Conservation (phyloP, 1,140 invertebrate genomes). For the Lanistes nyassanus region DNA sequence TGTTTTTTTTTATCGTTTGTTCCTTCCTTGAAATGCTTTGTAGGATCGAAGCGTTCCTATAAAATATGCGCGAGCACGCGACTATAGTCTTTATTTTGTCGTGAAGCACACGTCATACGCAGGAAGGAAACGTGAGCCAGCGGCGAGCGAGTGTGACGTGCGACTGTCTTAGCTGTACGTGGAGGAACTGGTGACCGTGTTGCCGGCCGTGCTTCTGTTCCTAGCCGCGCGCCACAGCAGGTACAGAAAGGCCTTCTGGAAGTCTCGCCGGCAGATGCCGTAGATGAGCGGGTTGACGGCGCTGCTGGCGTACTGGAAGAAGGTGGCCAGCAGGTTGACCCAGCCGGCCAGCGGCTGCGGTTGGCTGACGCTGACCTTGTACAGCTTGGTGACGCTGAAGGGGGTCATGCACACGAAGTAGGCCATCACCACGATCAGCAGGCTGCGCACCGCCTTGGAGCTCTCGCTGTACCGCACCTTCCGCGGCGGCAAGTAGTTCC, state of each 20-base stretch:
- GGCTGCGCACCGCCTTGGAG: constrained; percentile 57
- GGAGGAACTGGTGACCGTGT: no score
- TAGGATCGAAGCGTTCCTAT: no score
- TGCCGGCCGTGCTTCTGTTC: no score
- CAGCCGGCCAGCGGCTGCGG: constrained; percentile 49
- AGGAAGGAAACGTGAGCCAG: no score
- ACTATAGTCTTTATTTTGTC: no score
- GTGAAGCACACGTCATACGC: no score
- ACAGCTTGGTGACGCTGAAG: constrained; percentile 65
- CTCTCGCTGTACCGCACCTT: constrained; percentile 38
- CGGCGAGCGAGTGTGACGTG: no score
- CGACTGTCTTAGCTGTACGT: no score
- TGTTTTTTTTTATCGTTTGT: no score
- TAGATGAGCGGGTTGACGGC: constrained; percentile 66
- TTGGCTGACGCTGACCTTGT: constrained; percentile 51
- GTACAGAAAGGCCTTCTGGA: constrained; percentile 52
- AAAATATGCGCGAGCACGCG: no score
- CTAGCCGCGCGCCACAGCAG: neutral
- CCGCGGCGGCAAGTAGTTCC: neutral
- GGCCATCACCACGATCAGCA: constrained; percentile 59
- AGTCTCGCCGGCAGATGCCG: constrained; percentile 64
- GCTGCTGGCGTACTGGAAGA: constrained; percentile 59
- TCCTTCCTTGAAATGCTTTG: no score
- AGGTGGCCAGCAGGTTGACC: constrained; percentile 55
- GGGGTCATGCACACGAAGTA: constrained; percentile 67